Conservation (phyloP, 2,797 vertebrate genomes). For the Sardinella longiceps region DNA sequence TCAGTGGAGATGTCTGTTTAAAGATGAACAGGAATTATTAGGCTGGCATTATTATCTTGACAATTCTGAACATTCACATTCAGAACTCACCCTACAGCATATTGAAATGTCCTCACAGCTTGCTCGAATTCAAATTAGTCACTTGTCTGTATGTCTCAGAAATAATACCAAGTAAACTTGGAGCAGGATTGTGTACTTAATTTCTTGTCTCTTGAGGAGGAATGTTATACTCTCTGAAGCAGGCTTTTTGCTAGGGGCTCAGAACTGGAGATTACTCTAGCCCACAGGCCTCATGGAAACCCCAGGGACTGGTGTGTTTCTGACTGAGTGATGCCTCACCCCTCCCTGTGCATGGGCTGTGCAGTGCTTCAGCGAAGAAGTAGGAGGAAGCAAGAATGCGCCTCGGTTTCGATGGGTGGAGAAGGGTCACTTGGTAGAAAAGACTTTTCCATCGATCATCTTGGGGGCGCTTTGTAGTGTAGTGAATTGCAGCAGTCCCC, state of each 20-base stretch:
- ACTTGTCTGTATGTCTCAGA: neutral
- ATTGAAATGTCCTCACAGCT: neutral
- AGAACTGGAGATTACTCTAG: neutral
- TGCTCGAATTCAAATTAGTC: neutral
- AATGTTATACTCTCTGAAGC: neutral
- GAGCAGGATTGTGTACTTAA: neutral
- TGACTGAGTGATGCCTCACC: slow-evolving; percentile 23
- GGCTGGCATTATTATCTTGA: neutral
- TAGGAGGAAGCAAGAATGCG: slow-evolving; percentile 49
- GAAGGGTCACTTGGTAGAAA: neutral
- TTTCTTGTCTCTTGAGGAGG: neutral
- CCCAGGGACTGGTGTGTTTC: neutral
- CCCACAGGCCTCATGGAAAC: neutral
- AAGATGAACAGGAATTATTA: neutral
- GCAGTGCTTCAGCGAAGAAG: slow-evolving; percentile 6
- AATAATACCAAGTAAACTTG: neutral
- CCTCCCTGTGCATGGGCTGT: slow-evolving; percentile 18
- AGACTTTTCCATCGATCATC: neutral
- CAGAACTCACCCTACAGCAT: neutral
- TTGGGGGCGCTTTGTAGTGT: neutral
- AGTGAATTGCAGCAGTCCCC: neutral
- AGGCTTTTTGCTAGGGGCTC: neutral
- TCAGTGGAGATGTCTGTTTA: neutral
- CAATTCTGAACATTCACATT: neutral
- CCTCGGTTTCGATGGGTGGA: slow-evolving; percentile 36